These are phyloP conservation scores for Gouania willdenowi DNA, from an alignment of 2,797 vertebrate species.

Conservation along the genomic window DNA sequence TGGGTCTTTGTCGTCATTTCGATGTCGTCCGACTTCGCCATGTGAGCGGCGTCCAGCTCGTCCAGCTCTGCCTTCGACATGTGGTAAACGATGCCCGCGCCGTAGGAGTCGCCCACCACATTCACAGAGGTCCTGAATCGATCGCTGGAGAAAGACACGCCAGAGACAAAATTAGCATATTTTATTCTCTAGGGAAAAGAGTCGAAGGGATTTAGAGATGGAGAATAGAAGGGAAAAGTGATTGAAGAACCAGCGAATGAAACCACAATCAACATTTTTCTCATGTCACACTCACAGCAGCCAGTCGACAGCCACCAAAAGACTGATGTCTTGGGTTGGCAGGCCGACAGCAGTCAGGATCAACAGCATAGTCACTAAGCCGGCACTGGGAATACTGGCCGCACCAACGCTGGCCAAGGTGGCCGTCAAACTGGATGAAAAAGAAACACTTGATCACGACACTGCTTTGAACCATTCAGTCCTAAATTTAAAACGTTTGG, in stretches of 20 bases:
- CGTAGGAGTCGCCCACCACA: constrained; percentile 96
- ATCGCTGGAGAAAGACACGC: constrained; percentile 75
- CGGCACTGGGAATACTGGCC: constrained; percentile 97
- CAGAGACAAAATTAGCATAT: not conserved
- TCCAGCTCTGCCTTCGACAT: constrained; percentile 94
- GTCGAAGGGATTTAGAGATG: not conserved
- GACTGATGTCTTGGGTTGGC: constrained; percentile 96
- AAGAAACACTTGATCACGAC: constrained; percentile 11
- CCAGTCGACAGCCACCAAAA: constrained; percentile 98
- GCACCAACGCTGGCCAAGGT: constrained; percentile 96
- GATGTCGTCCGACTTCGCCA: constrained; percentile 86
- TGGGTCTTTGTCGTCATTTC: constrained; percentile 95
- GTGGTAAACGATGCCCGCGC: constrained; percentile 97
- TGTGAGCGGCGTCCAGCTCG: constrained; percentile 85
- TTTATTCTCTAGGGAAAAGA: not conserved
- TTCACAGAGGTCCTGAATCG: constrained; percentile 98
- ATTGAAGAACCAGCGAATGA: not conserved
- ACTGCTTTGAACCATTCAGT: not conserved
- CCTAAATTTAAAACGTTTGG: too few species aligned
- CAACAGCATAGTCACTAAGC: constrained; percentile 97
- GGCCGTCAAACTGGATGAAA: constrained; percentile 83
- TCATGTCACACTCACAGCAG: constrained; percentile 86
- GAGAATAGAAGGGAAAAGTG: not conserved
- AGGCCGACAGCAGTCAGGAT: constrained; percentile 96
- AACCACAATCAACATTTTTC: not conserved